Conservation (phyloP, 1,140 invertebrate genomes). For the Cydia splendana region DNA sequence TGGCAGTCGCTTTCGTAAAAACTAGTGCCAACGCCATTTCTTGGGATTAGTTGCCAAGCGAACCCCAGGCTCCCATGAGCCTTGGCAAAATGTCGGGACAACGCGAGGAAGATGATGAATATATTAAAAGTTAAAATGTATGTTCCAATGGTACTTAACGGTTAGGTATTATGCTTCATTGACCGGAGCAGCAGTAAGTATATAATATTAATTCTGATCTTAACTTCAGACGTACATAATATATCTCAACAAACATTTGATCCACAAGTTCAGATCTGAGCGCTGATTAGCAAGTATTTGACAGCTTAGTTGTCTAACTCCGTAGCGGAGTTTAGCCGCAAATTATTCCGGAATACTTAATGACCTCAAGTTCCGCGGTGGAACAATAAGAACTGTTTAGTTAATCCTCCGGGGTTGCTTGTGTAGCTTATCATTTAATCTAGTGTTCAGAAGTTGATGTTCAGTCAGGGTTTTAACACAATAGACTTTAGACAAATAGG, state of each 20-base stretch:
- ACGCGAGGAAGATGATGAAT: too few relatives aligned
- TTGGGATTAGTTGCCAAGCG: too few relatives aligned
- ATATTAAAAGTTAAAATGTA: too few relatives aligned
- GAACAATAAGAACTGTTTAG: slow-evolving; percentile 6
- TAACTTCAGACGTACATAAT: too few relatives aligned
- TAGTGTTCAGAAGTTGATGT: neutral
- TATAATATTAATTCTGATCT: too few relatives aligned
- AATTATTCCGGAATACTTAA: slow-evolving; percentile 14
- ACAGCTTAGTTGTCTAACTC: neutral
- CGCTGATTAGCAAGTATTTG: slow-evolving; percentile 12
- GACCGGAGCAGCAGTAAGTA: too few relatives aligned
- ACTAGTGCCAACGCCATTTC: too few relatives aligned
- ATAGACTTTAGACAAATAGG: neutral
- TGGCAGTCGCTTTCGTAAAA: too few relatives aligned
- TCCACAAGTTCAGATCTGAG: neutral
- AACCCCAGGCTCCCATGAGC: too few relatives aligned
- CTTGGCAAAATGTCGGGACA: too few relatives aligned
- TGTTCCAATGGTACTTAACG: too few relatives aligned
- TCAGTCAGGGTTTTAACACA: neutral
- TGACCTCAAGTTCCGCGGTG: neutral
- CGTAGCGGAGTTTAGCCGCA: neutral
- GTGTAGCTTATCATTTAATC: neutral
- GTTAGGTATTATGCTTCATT: too few relatives aligned
- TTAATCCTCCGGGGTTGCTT: neutral
- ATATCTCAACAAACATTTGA: neutral